Evolutionary conservation across 2,797 vertebrate genomes (phyloP).

Genomic region (Argentina silus): DNA sequence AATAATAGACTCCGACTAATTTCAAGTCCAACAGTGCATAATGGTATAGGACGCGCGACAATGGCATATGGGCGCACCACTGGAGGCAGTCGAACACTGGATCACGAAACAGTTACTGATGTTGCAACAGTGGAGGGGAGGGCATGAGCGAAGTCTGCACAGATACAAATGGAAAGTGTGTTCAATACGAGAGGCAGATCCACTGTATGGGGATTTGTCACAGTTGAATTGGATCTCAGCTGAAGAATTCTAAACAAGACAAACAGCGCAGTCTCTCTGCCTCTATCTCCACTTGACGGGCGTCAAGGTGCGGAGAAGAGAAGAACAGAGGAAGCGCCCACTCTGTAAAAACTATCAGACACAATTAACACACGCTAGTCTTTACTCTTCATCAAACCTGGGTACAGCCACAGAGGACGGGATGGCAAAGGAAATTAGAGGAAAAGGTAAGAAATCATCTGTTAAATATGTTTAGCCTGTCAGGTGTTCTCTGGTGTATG

Average conservation of each 20-base stretch:
- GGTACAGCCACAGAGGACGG: slow-evolving; percentile 53
- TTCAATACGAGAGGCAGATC: slow-evolving; percentile 37
- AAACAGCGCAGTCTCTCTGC: background rate
- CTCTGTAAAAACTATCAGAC: slow-evolving; percentile 56
- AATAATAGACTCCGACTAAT: background rate
- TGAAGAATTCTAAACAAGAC: slow-evolving; percentile 10
- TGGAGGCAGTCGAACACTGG: slow-evolving; percentile 77
- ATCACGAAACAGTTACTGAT: slow-evolving; percentile 57
- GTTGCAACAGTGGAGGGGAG: slow-evolving; percentile 48
- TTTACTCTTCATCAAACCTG: slow-evolving; percentile 35
- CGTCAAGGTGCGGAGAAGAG: slow-evolving; percentile 62
- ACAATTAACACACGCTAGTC: slow-evolving; percentile 24
- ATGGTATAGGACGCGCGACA: slow-evolving; percentile 43
- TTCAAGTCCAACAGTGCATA: background rate
- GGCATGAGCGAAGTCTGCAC: slow-evolving; percentile 70
- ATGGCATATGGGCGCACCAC: slow-evolving; percentile 34
- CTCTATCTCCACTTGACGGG: slow-evolving; percentile 36
- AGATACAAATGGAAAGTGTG: slow-evolving; percentile 57
- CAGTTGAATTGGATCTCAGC: slow-evolving; percentile 52
- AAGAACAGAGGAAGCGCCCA: slow-evolving; percentile 49
- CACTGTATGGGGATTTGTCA: slow-evolving; percentile 34
- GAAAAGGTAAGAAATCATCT: slow-evolving; percentile 69
- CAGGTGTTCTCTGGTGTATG: slow-evolving; percentile 16
- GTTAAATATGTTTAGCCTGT: background rate
- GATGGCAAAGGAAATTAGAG: slow-evolving; percentile 77